phyloP scores from a whole-genome alignment of 2,113 vertebrate species.

The Galbula dea region DNA sequence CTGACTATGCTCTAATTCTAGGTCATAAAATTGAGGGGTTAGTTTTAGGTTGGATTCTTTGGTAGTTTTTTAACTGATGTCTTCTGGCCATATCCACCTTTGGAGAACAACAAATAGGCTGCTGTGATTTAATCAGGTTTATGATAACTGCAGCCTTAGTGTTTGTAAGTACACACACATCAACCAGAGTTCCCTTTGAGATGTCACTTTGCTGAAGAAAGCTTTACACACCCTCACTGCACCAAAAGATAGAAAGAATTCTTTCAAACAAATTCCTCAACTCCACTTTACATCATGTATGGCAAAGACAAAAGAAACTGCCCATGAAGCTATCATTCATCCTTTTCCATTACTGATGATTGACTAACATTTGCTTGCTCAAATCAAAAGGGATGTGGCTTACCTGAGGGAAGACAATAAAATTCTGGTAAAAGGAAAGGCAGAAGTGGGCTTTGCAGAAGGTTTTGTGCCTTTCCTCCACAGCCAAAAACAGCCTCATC shows the following conservation, averaged over 20 bases:
- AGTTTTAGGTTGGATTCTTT: not conserved
- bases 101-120: not conserved
- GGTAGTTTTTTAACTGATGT: not conserved
- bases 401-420: not conserved
- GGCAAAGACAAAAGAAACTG: slow-evolving; percentile 39
- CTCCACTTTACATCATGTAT: not conserved
- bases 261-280: slow-evolving; percentile 17
- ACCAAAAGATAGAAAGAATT: not conserved
- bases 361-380: slow-evolving; percentile 71
- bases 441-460: not conserved
- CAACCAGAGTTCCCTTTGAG: not conserved
- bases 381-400: not conserved
- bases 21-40: not conserved
- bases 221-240: not conserved
- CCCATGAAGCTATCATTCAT: slow-evolving; percentile 4
- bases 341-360: slow-evolving; percentile 17
- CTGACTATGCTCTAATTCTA: slow-evolving; percentile 26
- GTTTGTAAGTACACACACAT: slow-evolving; percentile 2
- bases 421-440: not conserved
- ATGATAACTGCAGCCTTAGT: not conserved
- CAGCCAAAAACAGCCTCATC: not conserved
- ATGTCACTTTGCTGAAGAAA: slow-evolving; percentile 7
- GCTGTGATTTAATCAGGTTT: slow-evolving; percentile 26
- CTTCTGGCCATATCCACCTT: not conserved
- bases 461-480: not conserved